phyloP scores from a whole-genome alignment of 2,797 vertebrate genomes.

The Bothrops alternatus region DNA sequence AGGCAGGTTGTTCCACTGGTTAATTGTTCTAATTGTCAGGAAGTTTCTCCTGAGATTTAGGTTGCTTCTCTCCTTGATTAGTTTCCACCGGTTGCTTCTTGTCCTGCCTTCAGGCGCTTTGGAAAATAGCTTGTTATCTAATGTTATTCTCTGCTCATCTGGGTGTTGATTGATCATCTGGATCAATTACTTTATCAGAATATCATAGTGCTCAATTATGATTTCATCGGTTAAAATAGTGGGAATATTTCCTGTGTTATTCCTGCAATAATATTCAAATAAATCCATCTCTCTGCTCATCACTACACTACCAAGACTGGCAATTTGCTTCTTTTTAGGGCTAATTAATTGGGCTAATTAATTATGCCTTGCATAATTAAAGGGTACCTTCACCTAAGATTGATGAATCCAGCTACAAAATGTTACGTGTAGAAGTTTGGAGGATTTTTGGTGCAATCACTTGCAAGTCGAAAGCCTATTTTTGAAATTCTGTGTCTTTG shows the following conservation, averaged over 20 bases:
- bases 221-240: neutral
- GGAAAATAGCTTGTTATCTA: neutral
- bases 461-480: conserved; percentile 26
- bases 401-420: conserved; percentile 35
- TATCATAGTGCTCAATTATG: neutral
- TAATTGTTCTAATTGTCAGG: too few species aligned
- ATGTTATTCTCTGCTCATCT: neutral
- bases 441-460: conserved; percentile 36
- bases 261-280: neutral
- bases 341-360: conserved; percentile 45
- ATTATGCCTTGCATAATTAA: neutral
- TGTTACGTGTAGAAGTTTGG: conserved; percentile 37
- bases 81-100: too few species aligned
- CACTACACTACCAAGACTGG: neutral
- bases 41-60: too few species aligned
- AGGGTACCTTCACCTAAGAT: conserved; percentile 35
- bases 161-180: neutral
- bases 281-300: neutral
- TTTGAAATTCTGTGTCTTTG: conserved; percentile 47
- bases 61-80: too few species aligned
- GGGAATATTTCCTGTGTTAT: neutral
- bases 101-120: too few species aligned
- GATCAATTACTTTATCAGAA: neutral
- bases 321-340: conserved; percentile 56
- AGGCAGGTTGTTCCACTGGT: too few species aligned